phyloP scores from a whole-genome alignment of 2,888 invertebrate genomes.

The Girardia tigrina region DNA sequence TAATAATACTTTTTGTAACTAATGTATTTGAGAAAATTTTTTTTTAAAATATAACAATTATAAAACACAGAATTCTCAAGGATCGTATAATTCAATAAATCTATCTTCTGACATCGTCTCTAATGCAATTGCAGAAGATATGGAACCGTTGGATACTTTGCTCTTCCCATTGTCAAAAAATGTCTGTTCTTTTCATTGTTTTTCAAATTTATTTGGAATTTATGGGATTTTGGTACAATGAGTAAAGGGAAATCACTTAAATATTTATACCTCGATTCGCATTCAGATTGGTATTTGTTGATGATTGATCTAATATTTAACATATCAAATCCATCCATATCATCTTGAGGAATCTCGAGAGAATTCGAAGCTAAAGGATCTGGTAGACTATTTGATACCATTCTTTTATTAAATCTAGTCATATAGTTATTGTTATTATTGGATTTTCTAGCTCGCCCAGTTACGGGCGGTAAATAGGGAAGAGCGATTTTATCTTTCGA shows the following conservation, averaged over 20 bases:
- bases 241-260: neutral
- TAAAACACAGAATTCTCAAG: no score
- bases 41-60: no score
- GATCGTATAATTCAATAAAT: no score
- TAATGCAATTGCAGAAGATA: neutral
- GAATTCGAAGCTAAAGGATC: neutral
- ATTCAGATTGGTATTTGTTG: neutral
- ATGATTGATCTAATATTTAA: neutral
- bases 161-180: neutral
- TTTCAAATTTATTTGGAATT: neutral
- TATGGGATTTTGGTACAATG: neutral
- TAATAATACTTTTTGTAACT: no score
- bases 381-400: neutral
- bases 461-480: neutral
- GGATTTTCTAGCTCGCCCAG: neutral
- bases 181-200: neutral
- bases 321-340: neutral
- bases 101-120: no score
- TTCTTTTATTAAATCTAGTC: neutral
- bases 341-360: neutral
- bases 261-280: neutral
- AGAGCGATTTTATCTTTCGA: neutral
- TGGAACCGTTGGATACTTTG: slow-evolving; percentile 5
- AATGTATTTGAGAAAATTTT: no score
- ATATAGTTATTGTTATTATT: neutral